Percentiles rank a stretch among this genome's conserved stretches.
These are phyloP conservation scores for rat (Rattus norvegicus) DNA, from an alignment of 2,113 vertebrate genomes.

Conservation along the genomic window GRCr8 NC_086039.1:122144501-122145000, in stretches of 20 bases:
- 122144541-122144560: not conserved
- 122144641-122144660: not conserved
- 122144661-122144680: not conserved
- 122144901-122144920: too few species aligned
- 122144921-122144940: not conserved
- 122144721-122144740: not conserved
- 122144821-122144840: too few species aligned
- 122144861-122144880: too few species aligned
- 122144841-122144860: too few species aligned
- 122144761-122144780: not conserved
- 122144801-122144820: too few species aligned
- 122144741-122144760: not conserved
- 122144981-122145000: not conserved
- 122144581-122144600: not conserved
- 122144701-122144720: not conserved
- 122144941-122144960: not conserved
- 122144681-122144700: not conserved
- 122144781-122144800: not conserved
- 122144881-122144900: too few species aligned
- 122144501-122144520: not conserved
- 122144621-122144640: not conserved
- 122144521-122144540: not conserved
- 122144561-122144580: not conserved
- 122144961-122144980: not conserved
- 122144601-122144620: not conserved